Percentiles rank a stretch among this genome's conserved stretches.
Evolutionary conservation across 2,797 vertebrate genomes (phyloP).

Genomic region (Ctenopoma multispine): DNA sequence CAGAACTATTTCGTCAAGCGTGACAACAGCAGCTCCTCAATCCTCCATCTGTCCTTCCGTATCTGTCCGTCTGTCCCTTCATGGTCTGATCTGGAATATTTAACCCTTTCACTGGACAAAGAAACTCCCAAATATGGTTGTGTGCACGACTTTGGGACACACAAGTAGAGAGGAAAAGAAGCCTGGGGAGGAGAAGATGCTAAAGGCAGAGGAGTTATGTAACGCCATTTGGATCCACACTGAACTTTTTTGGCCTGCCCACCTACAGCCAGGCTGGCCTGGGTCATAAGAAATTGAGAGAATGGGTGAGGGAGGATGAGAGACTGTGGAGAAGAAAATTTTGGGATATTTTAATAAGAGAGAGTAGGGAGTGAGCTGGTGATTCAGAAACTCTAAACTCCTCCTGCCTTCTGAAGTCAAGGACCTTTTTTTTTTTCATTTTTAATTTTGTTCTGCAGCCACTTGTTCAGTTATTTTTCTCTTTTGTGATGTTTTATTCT

Average conservation of each 20-base stretch:
- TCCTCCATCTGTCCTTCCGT: constrained; percentile 40
- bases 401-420: constrained; percentile 81
- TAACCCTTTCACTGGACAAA: constrained; percentile 42
- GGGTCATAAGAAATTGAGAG: constrained; percentile 24
- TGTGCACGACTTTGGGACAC: constrained; percentile 25
- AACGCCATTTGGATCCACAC: constrained; percentile 56
- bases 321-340: constrained; percentile 36
- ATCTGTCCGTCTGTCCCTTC: constrained; percentile 27
- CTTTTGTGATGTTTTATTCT: constrained; percentile 55
- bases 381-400: constrained; percentile 76
- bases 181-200: constrained; percentile 23
- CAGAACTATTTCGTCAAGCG: constrained; percentile 26
- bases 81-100: constrained; percentile 27
- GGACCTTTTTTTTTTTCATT: constrained; percentile 64
- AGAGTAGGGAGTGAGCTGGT: constrained; percentile 53
- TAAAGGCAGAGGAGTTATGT: constrained; percentile 38
- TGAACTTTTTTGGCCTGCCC: constrained; percentile 48
- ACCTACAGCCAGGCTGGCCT: constrained; percentile 27
- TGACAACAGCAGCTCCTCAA: constrained; percentile 24
- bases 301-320: constrained; percentile 20
- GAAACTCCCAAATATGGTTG: constrained; percentile 30
- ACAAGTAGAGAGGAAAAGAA: constrained; percentile 22
- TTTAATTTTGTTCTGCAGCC: constrained; percentile 48
- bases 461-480: constrained; percentile 44
- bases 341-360: constrained; percentile 84